Percentiles rank a stretch among this genome's conserved stretches.
phyloP scores from a whole-genome alignment of 1,140 invertebrate species.

The Ladona fulva region DNA sequence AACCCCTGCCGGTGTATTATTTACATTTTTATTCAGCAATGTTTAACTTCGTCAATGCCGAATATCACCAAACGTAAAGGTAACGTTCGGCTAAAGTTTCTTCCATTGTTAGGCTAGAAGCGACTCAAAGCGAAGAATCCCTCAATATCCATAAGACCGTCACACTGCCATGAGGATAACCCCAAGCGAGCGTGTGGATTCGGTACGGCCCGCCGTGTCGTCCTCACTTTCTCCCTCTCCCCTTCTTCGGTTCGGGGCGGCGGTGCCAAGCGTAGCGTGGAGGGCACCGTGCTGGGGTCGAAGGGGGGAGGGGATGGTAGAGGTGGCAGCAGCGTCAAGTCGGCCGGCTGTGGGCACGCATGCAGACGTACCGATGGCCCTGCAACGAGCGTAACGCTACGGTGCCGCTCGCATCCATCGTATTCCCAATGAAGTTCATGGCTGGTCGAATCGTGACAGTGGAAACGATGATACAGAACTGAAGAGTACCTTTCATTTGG shows the following conservation, averaged over 20 bases:
- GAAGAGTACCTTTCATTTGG: neutral
- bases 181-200: conserved; percentile 1
- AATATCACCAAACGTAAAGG: too few species aligned
- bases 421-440: neutral
- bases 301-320: neutral
- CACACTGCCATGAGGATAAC: neutral
- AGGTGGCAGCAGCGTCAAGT: conserved; percentile 1
- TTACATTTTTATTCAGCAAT: neutral
- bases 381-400: conserved; percentile 2
- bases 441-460: neutral
- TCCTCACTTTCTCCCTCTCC: neutral
- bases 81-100: too few species aligned
- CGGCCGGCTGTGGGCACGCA: conserved; percentile 2
- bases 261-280: neutral
- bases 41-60: neutral
- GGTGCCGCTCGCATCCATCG: neutral
- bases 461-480: neutral
- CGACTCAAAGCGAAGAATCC: neutral
- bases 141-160: neutral
- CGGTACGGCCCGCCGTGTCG: neutral
- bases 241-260: neutral
- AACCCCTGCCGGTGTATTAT: neutral
- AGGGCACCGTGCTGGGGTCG: neutral
- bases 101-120: neutral
- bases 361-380: conserved; percentile 1